Percentiles rank a stretch among this genome's conserved stretches.
Conservation (phyloP, 2,797 vertebrate species). For the Pseudochirops corinnae region DNA sequence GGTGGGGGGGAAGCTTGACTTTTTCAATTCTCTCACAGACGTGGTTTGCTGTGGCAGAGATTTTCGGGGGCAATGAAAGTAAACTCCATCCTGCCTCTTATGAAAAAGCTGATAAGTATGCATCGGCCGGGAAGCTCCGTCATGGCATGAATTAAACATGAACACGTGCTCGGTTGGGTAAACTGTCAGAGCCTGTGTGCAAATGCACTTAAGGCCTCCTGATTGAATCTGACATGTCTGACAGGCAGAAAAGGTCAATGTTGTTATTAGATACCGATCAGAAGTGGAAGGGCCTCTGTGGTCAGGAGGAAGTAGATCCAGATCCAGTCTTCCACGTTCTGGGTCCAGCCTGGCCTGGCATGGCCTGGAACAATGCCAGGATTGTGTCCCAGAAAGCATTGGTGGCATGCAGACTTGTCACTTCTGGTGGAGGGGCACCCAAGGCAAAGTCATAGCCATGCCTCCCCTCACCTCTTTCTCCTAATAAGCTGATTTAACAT, state of each 20-base stretch:
- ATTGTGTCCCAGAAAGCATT: background rate
- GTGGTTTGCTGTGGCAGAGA: conserved; percentile 56
- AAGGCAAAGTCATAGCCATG: background rate
- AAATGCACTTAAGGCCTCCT: conserved; percentile 78
- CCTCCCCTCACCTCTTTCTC: background rate
- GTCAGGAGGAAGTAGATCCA: conserved; percentile 45
- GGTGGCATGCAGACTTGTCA: background rate
- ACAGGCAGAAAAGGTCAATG: conserved; percentile 81
- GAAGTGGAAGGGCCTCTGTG: conserved; percentile 73
- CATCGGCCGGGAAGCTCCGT: conserved; percentile 24
- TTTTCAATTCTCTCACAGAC: conserved; percentile 61
- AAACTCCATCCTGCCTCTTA: conserved; percentile 53
- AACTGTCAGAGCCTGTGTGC: conserved; percentile 69
- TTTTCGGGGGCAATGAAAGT: conserved; percentile 60
- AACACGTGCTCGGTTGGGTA: conserved; percentile 76
- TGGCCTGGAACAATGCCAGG: background rate
- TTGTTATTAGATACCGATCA: conserved; percentile 61
- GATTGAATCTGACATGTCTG: conserved; percentile 77
- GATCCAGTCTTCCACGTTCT: conserved; percentile 50
- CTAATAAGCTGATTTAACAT: background rate
- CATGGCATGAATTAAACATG: conserved; percentile 81
- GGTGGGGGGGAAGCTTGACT: background rate
- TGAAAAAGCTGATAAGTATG: conserved; percentile 66
- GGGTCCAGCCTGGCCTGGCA: accelerated
- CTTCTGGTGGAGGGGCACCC: background rate